Conservation (phyloP, 2,113 vertebrate species). For the Indicator indicator region DNA sequence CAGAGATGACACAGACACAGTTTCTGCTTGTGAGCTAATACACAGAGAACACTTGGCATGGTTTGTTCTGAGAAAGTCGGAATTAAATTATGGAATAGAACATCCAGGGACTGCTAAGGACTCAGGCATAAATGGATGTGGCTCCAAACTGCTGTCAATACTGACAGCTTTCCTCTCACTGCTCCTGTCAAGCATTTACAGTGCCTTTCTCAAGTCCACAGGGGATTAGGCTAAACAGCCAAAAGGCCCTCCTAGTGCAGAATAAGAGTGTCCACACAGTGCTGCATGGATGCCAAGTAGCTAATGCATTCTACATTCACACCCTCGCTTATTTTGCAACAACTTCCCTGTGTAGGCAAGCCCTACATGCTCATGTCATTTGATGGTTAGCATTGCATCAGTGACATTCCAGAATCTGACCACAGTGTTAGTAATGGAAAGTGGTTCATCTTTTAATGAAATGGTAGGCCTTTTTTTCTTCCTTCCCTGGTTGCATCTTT, state of each 20-base stretch:
- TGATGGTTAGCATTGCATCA: slow-evolving; percentile 71
- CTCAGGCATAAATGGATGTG: not conserved
- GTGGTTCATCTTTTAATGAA: slow-evolving; percentile 69
- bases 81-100: not conserved
- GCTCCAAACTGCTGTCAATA: not conserved
- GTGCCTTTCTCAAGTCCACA: not conserved
- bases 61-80: not conserved
- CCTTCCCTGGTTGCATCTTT: slow-evolving; percentile 19
- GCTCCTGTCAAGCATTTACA: not conserved
- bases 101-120: not conserved
- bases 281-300: slow-evolving; percentile 11
- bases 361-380: slow-evolving; percentile 62
- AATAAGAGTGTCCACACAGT: not conserved
- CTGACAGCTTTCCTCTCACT: not conserved
- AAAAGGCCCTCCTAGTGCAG: slow-evolving; percentile 35
- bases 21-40: not conserved
- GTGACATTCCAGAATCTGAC: slow-evolving; percentile 70
- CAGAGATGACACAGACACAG: not conserved
- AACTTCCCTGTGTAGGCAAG: slow-evolving; percentile 70
- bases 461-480: not conserved
- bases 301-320: slow-evolving; percentile 53
- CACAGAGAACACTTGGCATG: not conserved
- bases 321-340: slow-evolving; percentile 65
- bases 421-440: slow-evolving; percentile 71
- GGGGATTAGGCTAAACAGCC: slow-evolving; percentile 18